Conservation (phyloP, 2,113 vertebrate species). For the Ariopsis seemanni region DNA sequence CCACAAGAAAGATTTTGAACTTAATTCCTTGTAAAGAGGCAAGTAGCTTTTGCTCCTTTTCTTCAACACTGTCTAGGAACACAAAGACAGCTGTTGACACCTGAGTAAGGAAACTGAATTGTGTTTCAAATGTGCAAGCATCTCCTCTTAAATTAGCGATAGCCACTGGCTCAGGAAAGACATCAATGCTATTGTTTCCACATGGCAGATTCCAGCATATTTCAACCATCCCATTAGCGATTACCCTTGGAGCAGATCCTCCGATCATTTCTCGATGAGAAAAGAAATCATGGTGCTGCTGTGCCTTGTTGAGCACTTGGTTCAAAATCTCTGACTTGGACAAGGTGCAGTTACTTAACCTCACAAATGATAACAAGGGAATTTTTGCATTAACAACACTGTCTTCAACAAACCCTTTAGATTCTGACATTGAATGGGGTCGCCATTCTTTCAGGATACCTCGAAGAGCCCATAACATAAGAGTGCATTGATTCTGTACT, state of each 20-base stretch:
- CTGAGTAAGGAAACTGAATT: constrained; percentile 70
- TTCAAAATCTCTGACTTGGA: constrained; percentile 77
- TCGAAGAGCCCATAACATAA: constrained; percentile 72
- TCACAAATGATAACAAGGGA: constrained; percentile 72
- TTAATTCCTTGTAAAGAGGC: constrained; percentile 46
- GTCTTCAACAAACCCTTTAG: constrained; percentile 54
- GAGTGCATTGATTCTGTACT: constrained; percentile 57
- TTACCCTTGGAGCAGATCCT: constrained; percentile 52
- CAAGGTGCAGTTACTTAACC: constrained; percentile 65
- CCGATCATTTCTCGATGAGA: constrained; percentile 62
- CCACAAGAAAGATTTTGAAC: constrained; percentile 54
- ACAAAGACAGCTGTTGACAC: constrained; percentile 72
- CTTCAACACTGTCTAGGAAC: constrained; percentile 65
- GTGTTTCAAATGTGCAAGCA: constrained; percentile 50
- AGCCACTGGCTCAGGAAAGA: constrained; percentile 61
- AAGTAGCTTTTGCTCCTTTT: constrained; percentile 53
- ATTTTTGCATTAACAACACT: constrained; percentile 56
- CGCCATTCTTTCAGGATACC: constrained; percentile 63
- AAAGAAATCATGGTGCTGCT: constrained; percentile 65
- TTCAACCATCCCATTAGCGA: constrained; percentile 72
- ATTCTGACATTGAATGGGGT: constrained; percentile 40
- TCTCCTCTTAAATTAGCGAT: constrained; percentile 71
- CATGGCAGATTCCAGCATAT: constrained; percentile 72
- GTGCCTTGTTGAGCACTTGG: constrained; percentile 60
- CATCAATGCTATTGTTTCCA: constrained; percentile 45